Evolutionary conservation across 2,888 invertebrate genomes (phyloP).

Genomic region (Monoplex corrugatus): DNA sequence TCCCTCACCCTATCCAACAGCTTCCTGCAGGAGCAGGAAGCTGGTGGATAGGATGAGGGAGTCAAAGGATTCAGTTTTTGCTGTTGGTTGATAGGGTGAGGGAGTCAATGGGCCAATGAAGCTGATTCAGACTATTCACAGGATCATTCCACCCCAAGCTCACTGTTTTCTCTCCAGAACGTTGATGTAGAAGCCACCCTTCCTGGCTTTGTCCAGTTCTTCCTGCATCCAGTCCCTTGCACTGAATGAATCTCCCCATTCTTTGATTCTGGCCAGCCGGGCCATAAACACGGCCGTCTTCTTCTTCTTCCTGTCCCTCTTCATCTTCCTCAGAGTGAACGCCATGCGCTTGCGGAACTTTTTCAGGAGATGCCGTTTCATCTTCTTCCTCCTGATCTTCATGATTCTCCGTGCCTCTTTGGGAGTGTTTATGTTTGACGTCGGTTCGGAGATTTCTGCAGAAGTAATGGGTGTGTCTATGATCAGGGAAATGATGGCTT

Average conservation of each 20-base stretch:
- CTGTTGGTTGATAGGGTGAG: too few species aligned
- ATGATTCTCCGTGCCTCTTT: constrained; percentile 56
- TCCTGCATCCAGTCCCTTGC: constrained; percentile 57
- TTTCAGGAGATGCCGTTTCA: constrained; percentile 63
- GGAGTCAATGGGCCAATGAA: too few species aligned
- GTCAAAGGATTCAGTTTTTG: too few species aligned
- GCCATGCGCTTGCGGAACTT: constrained; percentile 58
- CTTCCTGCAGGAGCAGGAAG: too few species aligned
- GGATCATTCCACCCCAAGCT: too few species aligned
- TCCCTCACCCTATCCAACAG: too few species aligned
- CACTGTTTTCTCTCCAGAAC: constrained; percentile 49
- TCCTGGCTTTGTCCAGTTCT: constrained; percentile 58
- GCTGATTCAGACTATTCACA: too few species aligned
- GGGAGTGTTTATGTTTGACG: background rate
- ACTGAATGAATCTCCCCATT: constrained; percentile 57
- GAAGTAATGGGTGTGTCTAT: background rate
- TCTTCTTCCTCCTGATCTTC: constrained; percentile 60
- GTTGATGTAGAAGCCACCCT: constrained; percentile 61
- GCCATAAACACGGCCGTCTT: constrained; percentile 53
- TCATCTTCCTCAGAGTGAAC: constrained; percentile 55
- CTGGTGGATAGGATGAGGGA: too few species aligned
- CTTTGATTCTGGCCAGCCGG: constrained; percentile 50
- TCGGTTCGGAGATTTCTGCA: background rate
- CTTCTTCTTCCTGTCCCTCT: constrained; percentile 52
- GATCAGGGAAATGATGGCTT: background rate